Base-by-base conservation (phyloP, 2,797 vertebrate species). In the Premnoplex brunnescens region DNA sequence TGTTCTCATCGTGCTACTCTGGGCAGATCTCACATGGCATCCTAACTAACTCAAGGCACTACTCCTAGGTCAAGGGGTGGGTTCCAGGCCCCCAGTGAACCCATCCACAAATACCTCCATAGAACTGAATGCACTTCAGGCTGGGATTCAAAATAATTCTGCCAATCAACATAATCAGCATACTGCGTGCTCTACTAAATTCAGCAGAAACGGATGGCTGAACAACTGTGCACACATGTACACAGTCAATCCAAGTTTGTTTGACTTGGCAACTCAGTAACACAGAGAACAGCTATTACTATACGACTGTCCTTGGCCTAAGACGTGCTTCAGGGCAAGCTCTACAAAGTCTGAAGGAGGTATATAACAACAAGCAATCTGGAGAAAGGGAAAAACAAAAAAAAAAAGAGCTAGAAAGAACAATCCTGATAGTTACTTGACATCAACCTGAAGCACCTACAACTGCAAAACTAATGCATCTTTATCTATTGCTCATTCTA, bases 181-280 rank as follows among this genome's bases (percentile, higher is more conserved):
- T 68, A 71, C 43, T 48, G 73, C 7, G 62, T 51, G 69, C 58
- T 84, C 76, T 46, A 71, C 75, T 81, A 69, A 93, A 84, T 78
- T 75, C 86, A 91, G 84, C 67, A 54, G 84, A 79, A 94, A 91
- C 3, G 51, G 67, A 78, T 52, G 71, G 81, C 52, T 55, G 80
- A 93, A 91, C 74, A 94, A 95, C 91, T 79, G 89, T 4, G 63
- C 89, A 76, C 86, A 89, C 63, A 87, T 6, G 77, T 23, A 76
- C 63, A 72, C 20, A 84, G 86, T 87, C 91, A 89, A 87, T 79
- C 71, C 87, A 79, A 69, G 78, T 62, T 82, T 78, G 66, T 93
- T 64, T 73, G 68, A 86, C 67, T 85, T 93, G 78, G 72, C 89
- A 96, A 52, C 71, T 91, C 63, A 48, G 62, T 44, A 59, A 85